Evolutionary conservation across 2,113 vertebrate species (phyloP), one percentile per base, ranked within the genome.

Genomic region (Ceratotherium simum): DNA sequence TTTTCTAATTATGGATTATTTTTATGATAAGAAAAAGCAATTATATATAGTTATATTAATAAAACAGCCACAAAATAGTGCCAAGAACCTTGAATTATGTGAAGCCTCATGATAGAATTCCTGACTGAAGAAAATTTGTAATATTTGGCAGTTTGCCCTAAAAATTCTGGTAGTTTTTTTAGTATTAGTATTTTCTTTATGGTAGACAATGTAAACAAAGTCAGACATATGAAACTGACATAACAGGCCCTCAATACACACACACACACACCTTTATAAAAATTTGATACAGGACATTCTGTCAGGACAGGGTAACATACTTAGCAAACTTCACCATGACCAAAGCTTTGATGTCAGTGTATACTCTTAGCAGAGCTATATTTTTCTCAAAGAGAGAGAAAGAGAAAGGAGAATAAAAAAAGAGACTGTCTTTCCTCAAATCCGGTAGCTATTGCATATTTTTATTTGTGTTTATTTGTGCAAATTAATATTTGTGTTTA

Each of bases 341-440:
- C 81, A 96, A 96, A 97, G 39, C 70, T 90, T 76, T 86, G 80
- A 70, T 64, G 64, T 82, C 56, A 84, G 29, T 88, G 31, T 75
- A 14, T 67, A 42, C 31, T 96, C 56, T 87, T 90, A 56, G 54
- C 27, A 67, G 48, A 91, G 36, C 33, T 84, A 13, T 65, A 54
- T 72, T 88, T 84, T 97, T 58, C 60, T 95, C 54, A 92, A 79
- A 56, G 67, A 48, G 78, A 65, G 29, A 85, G 20, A 82, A 29
- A 73, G 33, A 76, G 29, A 94, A 51, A 56, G 64, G 46, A 85
- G 4, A 60, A 46, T 39, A 10, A 65, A 54, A 56, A 70, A 42
- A 75, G 82, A 64, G 8, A 4, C 12, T 23, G 8, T 51, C 23
- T 96, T 72, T 96, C 60, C 48, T 96, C 70, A 95, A 90, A 90